A percentile compares a stretch with the other conserved stretches of the same genome.
phyloP scores from a whole-genome alignment of 2,888 invertebrate genomes.

The Aquatica leii region DNA sequence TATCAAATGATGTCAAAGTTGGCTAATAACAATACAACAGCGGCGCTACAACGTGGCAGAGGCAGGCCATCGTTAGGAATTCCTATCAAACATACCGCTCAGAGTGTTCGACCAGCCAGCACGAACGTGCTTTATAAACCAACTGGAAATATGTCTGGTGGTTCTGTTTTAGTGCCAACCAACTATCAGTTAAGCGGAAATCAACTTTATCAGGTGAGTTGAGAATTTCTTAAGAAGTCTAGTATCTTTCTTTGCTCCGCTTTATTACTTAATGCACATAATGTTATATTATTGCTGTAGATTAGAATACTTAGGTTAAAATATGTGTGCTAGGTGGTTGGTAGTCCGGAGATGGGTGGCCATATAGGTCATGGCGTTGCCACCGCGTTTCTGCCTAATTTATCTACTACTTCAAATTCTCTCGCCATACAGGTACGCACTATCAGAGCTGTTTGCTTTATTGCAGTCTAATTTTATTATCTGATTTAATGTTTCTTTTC shows the following conservation, averaged over 20 bases:
- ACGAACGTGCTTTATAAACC: slow-evolving; percentile 75
- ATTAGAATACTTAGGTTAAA: no score
- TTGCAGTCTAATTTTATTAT: slow-evolving; percentile 7
- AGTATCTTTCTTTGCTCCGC: no score
- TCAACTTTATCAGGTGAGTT: slow-evolving; percentile 70
- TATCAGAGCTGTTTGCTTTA: slow-evolving; percentile 11
- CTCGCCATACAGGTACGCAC: slow-evolving; percentile 61
- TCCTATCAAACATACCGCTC: slow-evolving; percentile 42
- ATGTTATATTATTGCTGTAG: no score
- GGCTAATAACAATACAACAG: slow-evolving; percentile 53
- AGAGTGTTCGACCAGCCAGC: slow-evolving; percentile 52
- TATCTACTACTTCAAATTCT: slow-evolving; percentile 61
- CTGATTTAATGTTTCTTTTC: not conserved
- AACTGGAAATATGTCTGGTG: slow-evolving; percentile 64
- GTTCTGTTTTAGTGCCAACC: slow-evolving; percentile 65
- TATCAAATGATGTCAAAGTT: slow-evolving; percentile 55
- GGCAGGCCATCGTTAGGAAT: slow-evolving; percentile 53
- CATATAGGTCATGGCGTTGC: slow-evolving; percentile 63
- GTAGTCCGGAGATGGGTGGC: slow-evolving; percentile 60
- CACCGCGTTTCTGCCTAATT: slow-evolving; percentile 65
- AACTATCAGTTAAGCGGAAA: slow-evolving; percentile 69
- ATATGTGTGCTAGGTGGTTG: slow-evolving; percentile 64
- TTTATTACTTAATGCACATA: no score
- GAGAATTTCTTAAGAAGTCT: not conserved
- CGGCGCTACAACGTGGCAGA: slow-evolving; percentile 57